Base-by-base conservation (phyloP, 2,888 invertebrate genomes). In the Aplocera efformata region DNA sequence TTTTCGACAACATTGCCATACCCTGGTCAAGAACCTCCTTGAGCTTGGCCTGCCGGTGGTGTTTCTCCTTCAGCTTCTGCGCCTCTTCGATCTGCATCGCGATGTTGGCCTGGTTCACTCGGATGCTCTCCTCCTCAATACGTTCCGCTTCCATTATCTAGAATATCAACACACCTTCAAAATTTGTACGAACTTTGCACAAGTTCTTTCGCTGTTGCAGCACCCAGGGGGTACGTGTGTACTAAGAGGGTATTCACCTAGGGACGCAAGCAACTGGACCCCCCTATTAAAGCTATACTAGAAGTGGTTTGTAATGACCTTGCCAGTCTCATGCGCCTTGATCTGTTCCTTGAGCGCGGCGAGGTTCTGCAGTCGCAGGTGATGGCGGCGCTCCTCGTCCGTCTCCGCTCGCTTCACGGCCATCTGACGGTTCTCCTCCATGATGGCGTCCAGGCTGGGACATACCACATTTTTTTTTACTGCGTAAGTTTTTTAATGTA, bases 71-170 rank as follows among this genome's bases (percentile, higher is more conserved):
- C 29, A 90, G 59, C 52, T 91, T 91, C 36, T 89, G 89, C 2
- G 90, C 89, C 53, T 92, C 92, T 29, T 91, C 90, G 35, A 91
- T 89, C 67, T 92, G 91, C 84, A 92, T 89, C 0, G 91, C 91
- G 37, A 92, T 89, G 62, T 90, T 88, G 6, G 89, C 90, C 45
- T 91, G 89, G 69, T 92, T 92, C 49, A 91, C 83, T 27, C 90
- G 78, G 32, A 90, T 89, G 43, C 91, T 90, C 68, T 94, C 93
- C 58, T 93, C 92, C 56, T 92, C 91, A n/a, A 90, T 90, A 10
- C 90, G 86, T 56, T 93, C 92, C 0, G 91, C 91, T 65, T 92
- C 91, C 68, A 93, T 78, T 42, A 86, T 72, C 86, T 88, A 44
- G 20, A 11, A n/a, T n/a, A 3, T 33, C n/a, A 11, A 20, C 7